These are phyloP conservation scores for Papilio machaon DNA, from an alignment of 1,140 invertebrate species.

Conservation along the genomic window DNA sequence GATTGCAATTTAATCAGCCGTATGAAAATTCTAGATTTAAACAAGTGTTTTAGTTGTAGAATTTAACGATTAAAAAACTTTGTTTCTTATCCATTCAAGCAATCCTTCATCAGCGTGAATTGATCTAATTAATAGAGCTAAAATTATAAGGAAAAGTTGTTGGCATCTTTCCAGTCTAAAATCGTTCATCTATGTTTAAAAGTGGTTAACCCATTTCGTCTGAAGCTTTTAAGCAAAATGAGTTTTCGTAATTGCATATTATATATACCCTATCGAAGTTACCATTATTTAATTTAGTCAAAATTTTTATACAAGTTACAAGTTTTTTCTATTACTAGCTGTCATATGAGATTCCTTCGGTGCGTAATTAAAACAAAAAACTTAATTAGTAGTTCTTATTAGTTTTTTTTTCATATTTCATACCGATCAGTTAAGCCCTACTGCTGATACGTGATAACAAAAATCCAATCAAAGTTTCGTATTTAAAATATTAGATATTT, in stretches of 20 bases:
- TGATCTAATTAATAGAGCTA: constrained; percentile 70
- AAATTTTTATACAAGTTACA: neutral
- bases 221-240: constrained; percentile 50
- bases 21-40: constrained; percentile 57
- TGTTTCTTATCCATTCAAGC: constrained; percentile 41
- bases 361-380: too few species aligned
- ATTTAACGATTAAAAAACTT: neutral
- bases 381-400: too few species aligned
- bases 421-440: too few species aligned
- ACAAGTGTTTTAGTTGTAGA: constrained; percentile 8
- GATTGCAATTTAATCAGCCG: constrained; percentile 50
- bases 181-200: constrained; percentile 52
- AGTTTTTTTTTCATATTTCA: too few species aligned
- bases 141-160: constrained; percentile 56
- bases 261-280: neutral
- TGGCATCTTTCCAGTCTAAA: constrained; percentile 61
- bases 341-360: too few species aligned
- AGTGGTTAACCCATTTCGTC: constrained; percentile 67
- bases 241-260: constrained; percentile 5
- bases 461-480: neutral
- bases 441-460: too few species aligned
- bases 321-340: too few species aligned
- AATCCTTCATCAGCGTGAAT: constrained; percentile 38
- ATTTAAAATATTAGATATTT: neutral
- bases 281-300: neutral